Evolutionary conservation across 2,113 vertebrate genomes (phyloP).

Genomic region (Canis aureus): DNA sequence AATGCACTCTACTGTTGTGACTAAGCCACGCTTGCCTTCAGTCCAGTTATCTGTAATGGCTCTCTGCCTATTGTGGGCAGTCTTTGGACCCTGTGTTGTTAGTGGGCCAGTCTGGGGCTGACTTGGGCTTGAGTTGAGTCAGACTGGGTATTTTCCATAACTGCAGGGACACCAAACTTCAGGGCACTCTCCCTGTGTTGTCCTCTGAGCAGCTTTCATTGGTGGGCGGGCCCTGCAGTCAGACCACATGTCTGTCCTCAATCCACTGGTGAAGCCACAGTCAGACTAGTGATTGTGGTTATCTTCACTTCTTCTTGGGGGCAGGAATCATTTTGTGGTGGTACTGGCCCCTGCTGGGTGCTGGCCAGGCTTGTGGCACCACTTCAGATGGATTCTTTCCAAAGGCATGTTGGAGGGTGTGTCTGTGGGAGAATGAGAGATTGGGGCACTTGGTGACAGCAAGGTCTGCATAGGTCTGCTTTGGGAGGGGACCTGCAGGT

Average conservation of each 20-base stretch:
- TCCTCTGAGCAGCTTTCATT: not conserved
- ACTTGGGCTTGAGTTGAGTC: not conserved
- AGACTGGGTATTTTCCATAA: not conserved
- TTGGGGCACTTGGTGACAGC: not conserved
- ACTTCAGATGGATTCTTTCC: not conserved
- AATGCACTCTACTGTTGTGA: not conserved
- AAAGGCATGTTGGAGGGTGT: not conserved
- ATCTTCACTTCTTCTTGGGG: not conserved
- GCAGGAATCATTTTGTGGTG: not conserved
- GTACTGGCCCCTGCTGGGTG: not conserved
- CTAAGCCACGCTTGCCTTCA: not conserved
- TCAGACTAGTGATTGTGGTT: not conserved
- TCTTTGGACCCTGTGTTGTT: not conserved
- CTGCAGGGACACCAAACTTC: not conserved
- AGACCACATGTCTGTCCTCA: not conserved
- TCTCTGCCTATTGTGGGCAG: not conserved
- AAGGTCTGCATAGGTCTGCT: not conserved
- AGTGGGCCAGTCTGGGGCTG: not conserved
- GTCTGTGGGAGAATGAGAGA: not conserved
- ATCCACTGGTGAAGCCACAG: not conserved
- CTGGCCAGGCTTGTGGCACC: not conserved
- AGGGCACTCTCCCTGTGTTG: not conserved
- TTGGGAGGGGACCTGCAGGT: not conserved
- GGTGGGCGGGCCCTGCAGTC: not conserved
- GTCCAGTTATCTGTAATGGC: not conserved